Conservation (phyloP, 2,888 invertebrate species). For the Deladenus siricidicola region DNA sequence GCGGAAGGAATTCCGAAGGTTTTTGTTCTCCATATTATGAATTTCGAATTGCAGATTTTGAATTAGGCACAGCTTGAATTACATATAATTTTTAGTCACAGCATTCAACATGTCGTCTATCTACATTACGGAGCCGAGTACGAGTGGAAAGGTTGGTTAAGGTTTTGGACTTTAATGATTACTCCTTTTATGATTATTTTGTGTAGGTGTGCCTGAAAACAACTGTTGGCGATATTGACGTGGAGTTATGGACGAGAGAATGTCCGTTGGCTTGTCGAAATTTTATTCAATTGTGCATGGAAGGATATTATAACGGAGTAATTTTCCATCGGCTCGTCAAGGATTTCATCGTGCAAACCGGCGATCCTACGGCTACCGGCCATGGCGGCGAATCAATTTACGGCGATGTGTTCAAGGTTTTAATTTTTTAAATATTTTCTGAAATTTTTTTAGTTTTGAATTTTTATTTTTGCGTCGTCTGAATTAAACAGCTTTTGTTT, state of each 20-base stretch:
- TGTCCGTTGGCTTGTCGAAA: slow-evolving; percentile 86
- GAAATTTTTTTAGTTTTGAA: neutral
- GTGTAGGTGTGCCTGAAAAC: slow-evolving; percentile 78
- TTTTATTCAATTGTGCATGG: slow-evolving; percentile 89
- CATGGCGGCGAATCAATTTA: slow-evolving; percentile 93
- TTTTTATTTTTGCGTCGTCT: neutral
- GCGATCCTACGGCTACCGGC: slow-evolving; percentile 91
- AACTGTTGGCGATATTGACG: slow-evolving; percentile 87
- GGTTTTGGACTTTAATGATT: slow-evolving; percentile 22
- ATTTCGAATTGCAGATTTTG: no score
- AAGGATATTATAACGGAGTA: slow-evolving; percentile 59
- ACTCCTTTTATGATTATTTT: neutral
- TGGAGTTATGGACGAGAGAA: slow-evolving; percentile 95
- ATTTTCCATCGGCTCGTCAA: slow-evolving; percentile 88
- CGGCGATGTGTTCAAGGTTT: slow-evolving; percentile 79
- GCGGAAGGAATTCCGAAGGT: no score
- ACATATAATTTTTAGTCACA: neutral
- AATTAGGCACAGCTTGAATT: no score
- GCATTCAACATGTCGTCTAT: slow-evolving; percentile 60
- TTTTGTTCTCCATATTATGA: no score
- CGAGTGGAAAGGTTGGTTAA: slow-evolving; percentile 61
- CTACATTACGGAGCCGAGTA: slow-evolving; percentile 17
- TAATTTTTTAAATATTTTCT: slow-evolving; percentile 5
- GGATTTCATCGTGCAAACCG: slow-evolving; percentile 89
- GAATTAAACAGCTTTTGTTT: no score